These are phyloP conservation scores for Pangasius djambal DNA, from an alignment of 2,797 vertebrate genomes.

Conservation along the genomic window DNA sequence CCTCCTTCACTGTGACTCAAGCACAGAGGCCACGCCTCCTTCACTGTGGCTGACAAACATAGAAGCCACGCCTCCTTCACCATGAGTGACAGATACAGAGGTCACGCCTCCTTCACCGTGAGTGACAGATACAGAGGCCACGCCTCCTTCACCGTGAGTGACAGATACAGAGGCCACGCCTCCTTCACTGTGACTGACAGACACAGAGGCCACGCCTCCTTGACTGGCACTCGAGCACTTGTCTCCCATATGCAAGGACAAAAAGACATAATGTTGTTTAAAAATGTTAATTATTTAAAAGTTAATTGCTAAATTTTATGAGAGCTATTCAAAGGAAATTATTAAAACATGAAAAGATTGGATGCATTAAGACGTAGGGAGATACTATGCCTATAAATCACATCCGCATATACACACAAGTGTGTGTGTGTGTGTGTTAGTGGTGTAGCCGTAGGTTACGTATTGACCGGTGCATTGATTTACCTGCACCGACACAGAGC, in stretches of 20 bases:
- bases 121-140: not conserved
- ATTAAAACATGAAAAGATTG: not conserved
- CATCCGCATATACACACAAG: not conserved
- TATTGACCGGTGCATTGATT: slow-evolving; percentile 69
- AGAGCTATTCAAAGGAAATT: not conserved
- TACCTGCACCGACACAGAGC: slow-evolving; percentile 66
- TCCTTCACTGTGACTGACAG: no score
- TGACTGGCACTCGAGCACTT: not conserved
- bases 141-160: not conserved
- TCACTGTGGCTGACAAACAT: not conserved
- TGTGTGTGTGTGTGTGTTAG: slow-evolving; percentile 4
- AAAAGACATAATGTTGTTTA: not conserved
- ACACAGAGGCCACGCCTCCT: not conserved
- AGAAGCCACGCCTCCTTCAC: not conserved
- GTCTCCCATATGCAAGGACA: not conserved
- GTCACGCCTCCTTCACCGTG: not conserved
- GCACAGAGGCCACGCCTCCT: not conserved
- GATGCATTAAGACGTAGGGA: not conserved
- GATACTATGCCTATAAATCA: not conserved
- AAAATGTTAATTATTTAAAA: not conserved
- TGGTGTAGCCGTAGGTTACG: slow-evolving; percentile 44
- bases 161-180: not conserved
- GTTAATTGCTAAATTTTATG: not conserved
- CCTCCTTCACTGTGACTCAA: not conserved
- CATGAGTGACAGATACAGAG: not conserved